phyloP scores from a whole-genome alignment of 2,888 invertebrate genomes.

The Adela reaumurella region DNA sequence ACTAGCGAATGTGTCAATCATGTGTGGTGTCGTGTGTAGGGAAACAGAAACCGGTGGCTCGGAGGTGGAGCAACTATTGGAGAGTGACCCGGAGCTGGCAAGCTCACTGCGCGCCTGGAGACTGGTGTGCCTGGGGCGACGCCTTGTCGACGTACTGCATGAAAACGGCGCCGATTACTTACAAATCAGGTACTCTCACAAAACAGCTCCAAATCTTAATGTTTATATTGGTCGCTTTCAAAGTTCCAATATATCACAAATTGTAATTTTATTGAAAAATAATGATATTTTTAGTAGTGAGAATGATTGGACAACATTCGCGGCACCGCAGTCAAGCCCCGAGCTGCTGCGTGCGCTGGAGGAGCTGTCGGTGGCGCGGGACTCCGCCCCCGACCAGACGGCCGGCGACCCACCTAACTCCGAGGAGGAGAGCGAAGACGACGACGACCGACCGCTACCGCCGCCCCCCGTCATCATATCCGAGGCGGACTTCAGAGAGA shows the following conservation, averaged over 20 bases:
- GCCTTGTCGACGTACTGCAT: slow-evolving; percentile 20
- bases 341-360: slow-evolving; percentile 25
- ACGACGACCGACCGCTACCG: slow-evolving; percentile 16
- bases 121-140: slow-evolving; percentile 24
- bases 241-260: too few species aligned
- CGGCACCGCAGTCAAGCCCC: slow-evolving; percentile 22
- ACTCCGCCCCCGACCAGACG: slow-evolving; percentile 1
- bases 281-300: too few species aligned
- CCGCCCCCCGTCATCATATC: slow-evolving; percentile 41
- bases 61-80: slow-evolving; percentile 20
- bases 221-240: too few species aligned
- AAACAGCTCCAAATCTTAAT: too few species aligned
- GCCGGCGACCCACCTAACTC: slow-evolving; percentile 18
- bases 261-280: too few species aligned
- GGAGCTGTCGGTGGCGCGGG: slow-evolving; percentile 12
- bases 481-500: slow-evolving; percentile 46
- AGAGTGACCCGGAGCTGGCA: slow-evolving; percentile 29
- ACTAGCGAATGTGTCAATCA: too few species aligned
- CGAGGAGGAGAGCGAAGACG: slow-evolving; percentile 17
- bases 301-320: neutral
- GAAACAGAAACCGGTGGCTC: too few species aligned
- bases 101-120: slow-evolving; percentile 28
- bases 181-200: slow-evolving; percentile 6
- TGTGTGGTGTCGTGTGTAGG: too few species aligned
- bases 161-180: slow-evolving; percentile 10